Percentiles rank a stretch among this genome's conserved stretches.
Evolutionary conservation across 2,113 vertebrate genomes (phyloP).

Genomic region (Megaceryle maxima): DNA sequence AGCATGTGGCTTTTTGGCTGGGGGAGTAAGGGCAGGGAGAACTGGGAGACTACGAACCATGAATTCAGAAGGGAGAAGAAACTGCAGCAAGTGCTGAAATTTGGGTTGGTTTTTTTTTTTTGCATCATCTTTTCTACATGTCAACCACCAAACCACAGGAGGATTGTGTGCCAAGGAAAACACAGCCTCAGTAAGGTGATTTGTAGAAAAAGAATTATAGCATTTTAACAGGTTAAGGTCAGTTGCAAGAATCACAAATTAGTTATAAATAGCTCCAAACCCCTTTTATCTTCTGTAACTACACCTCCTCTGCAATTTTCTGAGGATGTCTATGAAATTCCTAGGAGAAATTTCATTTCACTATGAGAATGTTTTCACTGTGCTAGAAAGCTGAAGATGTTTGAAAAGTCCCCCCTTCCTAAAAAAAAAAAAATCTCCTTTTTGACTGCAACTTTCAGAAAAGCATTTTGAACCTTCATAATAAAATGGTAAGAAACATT

Average conservation of each 20-base stretch:
- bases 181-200: background rate
- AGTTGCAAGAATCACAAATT: background rate
- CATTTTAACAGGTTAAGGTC: background rate
- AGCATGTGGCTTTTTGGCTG: background rate
- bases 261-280: background rate
- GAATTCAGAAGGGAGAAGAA: background rate
- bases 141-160: background rate
- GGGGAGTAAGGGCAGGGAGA: background rate
- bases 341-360: background rate
- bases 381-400: background rate
- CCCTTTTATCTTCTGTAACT: background rate
- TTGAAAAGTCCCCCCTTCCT: background rate
- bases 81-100: background rate
- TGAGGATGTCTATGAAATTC: background rate
- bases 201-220: background rate
- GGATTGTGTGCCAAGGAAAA: background rate
- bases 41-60: background rate
- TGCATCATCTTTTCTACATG: background rate
- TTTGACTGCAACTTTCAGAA: background rate
- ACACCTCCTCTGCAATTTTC: background rate
- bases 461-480: background rate
- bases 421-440: background rate
- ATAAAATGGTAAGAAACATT: background rate
- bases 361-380: background rate
- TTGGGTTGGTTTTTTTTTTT: background rate